Percentiles rank a stretch among this genome's conserved stretches.
Conservation (phyloP, 2,888 invertebrate species). For the Liposcelis brunnea region DNA sequence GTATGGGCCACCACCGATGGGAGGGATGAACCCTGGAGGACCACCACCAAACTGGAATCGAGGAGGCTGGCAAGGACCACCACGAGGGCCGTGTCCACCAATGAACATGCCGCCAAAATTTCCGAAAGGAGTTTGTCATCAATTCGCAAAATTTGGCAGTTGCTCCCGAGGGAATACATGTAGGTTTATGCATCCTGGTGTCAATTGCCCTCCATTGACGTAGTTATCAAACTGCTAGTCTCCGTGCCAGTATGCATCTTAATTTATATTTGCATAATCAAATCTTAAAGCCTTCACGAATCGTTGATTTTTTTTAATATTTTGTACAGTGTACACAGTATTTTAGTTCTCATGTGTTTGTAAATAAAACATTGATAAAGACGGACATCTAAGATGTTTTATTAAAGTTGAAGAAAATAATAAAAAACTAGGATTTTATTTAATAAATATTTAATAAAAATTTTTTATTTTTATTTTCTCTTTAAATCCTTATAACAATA, state of each 20-base stretch:
- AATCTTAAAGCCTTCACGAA: background rate
- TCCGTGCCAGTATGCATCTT: slow-evolving; percentile 11
- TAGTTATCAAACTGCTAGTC: slow-evolving; percentile 7
- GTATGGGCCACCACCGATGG: slow-evolving; percentile 1
- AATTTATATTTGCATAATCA: slow-evolving; percentile 8
- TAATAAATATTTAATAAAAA: slow-evolving; percentile 3
- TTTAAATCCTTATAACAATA: slow-evolving; percentile 25
- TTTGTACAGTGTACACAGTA: slow-evolving; percentile 10
- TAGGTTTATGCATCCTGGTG: slow-evolving; percentile 62
- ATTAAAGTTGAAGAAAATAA: background rate
- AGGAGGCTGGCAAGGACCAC: background rate
- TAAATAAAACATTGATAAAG: background rate
- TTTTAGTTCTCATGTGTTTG: slow-evolving; percentile 1
- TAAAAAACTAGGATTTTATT: slow-evolving; percentile 5
- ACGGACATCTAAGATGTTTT: no score
- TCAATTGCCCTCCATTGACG: slow-evolving; percentile 34
- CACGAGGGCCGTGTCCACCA: background rate
- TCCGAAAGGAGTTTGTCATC: slow-evolving; percentile 40
- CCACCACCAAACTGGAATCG: background rate
- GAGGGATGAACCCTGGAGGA: background rate
- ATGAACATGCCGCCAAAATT: background rate
- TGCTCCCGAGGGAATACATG: slow-evolving; percentile 71
- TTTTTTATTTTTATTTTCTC: slow-evolving; percentile 8
- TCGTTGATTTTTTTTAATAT: slow-evolving; percentile 13
- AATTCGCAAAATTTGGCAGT: slow-evolving; percentile 60